A percentile compares a stretch with the other conserved stretches of the same genome.
These are phyloP conservation scores for Morbakka virulenta DNA, from an alignment of 30 jellyfish, hydroid and myxozoan genomes.

Conservation along the genomic window DNA sequence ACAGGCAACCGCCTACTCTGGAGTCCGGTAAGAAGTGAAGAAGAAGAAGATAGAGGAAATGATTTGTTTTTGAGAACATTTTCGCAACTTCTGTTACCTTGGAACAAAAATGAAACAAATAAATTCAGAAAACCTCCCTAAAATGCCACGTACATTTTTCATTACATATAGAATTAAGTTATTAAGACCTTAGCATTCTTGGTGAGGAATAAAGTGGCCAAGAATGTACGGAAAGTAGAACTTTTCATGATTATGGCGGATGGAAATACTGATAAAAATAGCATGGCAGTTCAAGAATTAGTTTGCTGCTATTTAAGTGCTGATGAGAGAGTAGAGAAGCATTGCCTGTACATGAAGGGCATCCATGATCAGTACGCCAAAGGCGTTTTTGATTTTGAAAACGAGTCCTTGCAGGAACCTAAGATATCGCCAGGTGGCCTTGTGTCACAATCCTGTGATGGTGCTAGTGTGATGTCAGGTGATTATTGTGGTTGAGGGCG, in stretches of 20 bases:
- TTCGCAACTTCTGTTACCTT: background rate
- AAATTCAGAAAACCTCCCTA: background rate
- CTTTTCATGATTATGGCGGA: conserved; percentile 20
- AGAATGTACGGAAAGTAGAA: conserved; percentile 3
- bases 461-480: background rate
- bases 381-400: background rate
- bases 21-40: no score
- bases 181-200: background rate
- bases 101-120: background rate
- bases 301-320: background rate
- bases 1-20: no score
- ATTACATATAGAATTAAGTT: background rate
- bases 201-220: conserved; percentile 5
- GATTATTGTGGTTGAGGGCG: no score
- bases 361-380: background rate
- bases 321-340: background rate
- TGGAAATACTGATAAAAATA: background rate
- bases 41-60: no score
- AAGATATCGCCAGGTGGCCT: background rate
- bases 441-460: background rate
- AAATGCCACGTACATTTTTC: background rate
- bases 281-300: background rate
- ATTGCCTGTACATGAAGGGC: background rate
- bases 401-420: background rate
- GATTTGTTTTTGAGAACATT: background rate